These are phyloP conservation scores for Helobdella robusta DNA, from an alignment of 2,888 invertebrate species.

Conservation along the genomic window DNA sequence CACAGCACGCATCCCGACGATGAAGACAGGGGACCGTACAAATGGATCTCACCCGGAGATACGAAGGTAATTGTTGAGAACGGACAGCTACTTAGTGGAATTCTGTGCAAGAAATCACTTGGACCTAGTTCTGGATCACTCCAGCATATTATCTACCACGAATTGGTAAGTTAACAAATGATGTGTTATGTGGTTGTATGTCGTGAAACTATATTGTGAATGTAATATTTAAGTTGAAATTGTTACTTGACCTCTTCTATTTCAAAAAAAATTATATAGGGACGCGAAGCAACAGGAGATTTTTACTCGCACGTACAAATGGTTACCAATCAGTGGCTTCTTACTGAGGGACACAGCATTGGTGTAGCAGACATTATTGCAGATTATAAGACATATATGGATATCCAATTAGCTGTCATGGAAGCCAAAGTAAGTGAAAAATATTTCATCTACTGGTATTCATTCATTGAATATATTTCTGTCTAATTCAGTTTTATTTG, in stretches of 20 bases:
- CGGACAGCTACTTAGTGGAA: conserved; percentile 92
- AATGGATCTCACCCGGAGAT: not conserved
- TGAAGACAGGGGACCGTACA: conserved; percentile 45
- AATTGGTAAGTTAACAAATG: too few species aligned
- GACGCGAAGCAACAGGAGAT: conserved; percentile 60
- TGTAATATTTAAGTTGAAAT: too few species aligned
- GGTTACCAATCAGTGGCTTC: conserved; percentile 93
- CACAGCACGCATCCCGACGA: conserved; percentile 98
- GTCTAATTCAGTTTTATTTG: too few species aligned
- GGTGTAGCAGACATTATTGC: conserved; percentile 98
- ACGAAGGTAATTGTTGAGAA: conserved; percentile 82
- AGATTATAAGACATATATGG: conserved; percentile 92
- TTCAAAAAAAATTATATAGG: conserved; percentile 19
- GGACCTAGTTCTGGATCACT: conserved; percentile 95
- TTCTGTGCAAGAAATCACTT: conserved; percentile 91
- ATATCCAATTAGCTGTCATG: conserved; percentile 93
- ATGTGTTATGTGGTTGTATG: too few species aligned
- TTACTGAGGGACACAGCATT: conserved; percentile 85
- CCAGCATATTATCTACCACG: conserved; percentile 91
- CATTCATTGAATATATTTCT: too few species aligned
- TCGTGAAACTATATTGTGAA: too few species aligned
- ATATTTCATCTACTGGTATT: too few species aligned
- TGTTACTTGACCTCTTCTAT: too few species aligned
- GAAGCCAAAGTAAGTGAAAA: conserved; percentile 68
- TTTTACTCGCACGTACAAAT: conserved; percentile 99